phyloP scores from a whole-genome alignment of 2,113 vertebrate genomes.

The Uropsilus gracilis region DNA sequence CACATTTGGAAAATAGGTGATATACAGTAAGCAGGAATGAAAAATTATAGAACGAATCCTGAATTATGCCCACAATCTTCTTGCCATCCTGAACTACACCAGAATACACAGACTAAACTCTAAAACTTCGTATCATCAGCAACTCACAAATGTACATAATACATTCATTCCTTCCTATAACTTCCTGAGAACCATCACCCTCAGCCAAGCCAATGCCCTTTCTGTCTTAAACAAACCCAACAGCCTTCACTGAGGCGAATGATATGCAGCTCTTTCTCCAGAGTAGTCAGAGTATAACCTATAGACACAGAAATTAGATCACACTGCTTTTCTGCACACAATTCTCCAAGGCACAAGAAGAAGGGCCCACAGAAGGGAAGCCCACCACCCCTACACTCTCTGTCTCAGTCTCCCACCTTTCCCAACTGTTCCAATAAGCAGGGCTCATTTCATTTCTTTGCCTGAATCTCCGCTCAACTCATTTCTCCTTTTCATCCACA shows the following conservation, averaged over 20 bases:
- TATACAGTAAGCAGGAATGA: neutral
- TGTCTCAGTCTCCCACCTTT: accelerated
- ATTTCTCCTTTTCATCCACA: accelerated
- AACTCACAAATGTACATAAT: neutral
- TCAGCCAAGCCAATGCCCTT: neutral
- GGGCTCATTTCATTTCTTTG: neutral
- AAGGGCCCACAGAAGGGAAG: neutral
- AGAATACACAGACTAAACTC: neutral
- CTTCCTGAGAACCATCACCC: neutral
- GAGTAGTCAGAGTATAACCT: too few species aligned
- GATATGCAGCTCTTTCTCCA: neutral
- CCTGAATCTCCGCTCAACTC: neutral
- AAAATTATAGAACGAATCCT: neutral
- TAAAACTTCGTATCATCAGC: neutral
- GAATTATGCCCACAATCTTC: neutral
- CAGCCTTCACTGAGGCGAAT: too few species aligned
- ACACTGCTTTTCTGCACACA: neutral
- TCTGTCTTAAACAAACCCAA: too few species aligned
- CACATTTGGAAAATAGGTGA: neutral
- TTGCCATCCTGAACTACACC: neutral
- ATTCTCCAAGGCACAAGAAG: neutral
- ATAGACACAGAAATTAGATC: neutral
- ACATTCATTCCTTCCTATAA: neutral
- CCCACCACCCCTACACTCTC: neutral
- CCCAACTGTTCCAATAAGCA: neutral